Percentiles rank a stretch among this genome's conserved stretches.
Evolutionary conservation across 2,797 vertebrate genomes (phyloP).

Genomic region (Sebastes kiyomatsui): DNA sequence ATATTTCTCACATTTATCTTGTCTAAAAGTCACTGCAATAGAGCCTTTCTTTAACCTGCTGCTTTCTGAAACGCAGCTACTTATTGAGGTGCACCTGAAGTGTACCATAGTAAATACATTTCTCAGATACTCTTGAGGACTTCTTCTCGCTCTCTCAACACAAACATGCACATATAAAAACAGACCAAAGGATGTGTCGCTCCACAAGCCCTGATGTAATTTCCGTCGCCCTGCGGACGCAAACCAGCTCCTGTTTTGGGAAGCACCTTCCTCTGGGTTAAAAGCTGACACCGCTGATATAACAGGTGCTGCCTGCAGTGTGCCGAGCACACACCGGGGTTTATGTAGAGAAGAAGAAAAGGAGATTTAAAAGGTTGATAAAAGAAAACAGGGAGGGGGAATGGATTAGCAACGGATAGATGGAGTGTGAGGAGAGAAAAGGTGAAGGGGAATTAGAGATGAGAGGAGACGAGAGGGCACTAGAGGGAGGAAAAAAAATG

Average conservation of each 20-base stretch:
- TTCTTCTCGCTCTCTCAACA: not conserved
- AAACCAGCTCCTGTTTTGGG: conserved; percentile 7
- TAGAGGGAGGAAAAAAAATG: conserved; percentile 40
- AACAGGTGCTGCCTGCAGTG: conserved; percentile 48
- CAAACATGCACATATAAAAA: conserved; percentile 35
- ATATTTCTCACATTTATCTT: not conserved
- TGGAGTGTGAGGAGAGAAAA: conserved; percentile 46
- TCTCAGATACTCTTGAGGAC: conserved; percentile 5
- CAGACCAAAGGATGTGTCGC: not conserved
- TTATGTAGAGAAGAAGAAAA: conserved; percentile 7
- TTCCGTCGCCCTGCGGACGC: conserved; percentile 9
- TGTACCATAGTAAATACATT: not conserved
- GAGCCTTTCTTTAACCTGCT: not conserved
- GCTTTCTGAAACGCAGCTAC: not conserved
- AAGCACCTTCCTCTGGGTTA: conserved; percentile 32
- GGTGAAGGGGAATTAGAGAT: conserved; percentile 63
- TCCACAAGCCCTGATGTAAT: conserved; percentile 40
- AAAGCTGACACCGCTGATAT: conserved; percentile 48
- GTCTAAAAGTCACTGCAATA: not conserved
- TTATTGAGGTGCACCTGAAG: not conserved
- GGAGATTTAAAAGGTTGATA: conserved; percentile 57
- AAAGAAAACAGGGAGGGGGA: conserved; percentile 45
- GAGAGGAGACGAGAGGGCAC: conserved; percentile 35
- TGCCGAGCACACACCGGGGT: not conserved
- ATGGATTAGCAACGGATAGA: conserved; percentile 56